Percentiles rank a stretch among this genome's conserved stretches.
Evolutionary conservation across 2,113 vertebrate species (phyloP).

Genomic region (Dissostichus mawsoni): DNA sequence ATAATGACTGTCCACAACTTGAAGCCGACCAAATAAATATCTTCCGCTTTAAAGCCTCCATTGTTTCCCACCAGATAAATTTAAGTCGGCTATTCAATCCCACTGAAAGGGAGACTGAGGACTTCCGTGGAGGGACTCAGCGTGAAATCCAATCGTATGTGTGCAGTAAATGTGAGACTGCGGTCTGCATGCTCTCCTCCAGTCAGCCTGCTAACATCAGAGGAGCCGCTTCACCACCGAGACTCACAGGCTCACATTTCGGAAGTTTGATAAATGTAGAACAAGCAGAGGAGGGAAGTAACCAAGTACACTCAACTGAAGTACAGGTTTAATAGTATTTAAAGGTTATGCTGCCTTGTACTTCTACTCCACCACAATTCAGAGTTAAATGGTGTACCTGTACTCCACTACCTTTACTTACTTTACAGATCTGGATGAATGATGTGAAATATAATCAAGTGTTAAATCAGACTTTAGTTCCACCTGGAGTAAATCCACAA

Average conservation of each 20-base stretch:
- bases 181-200: slow-evolving; percentile 63
- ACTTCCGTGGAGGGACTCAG: slow-evolving; percentile 63
- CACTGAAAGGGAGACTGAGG: slow-evolving; percentile 33
- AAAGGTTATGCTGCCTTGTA: too few species aligned
- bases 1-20: slow-evolving; percentile 25
- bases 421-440: too few species aligned
- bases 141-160: slow-evolving; percentile 73
- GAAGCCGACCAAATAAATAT: slow-evolving; percentile 56
- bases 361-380: too few species aligned
- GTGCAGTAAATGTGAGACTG: slow-evolving; percentile 64
- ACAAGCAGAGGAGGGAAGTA: too few species aligned
- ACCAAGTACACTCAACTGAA: too few species aligned
- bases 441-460: too few species aligned
- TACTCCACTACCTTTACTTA: too few species aligned
- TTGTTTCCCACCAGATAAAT: slow-evolving; percentile 62
- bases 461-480: too few species aligned
- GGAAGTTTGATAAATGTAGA: slow-evolving; percentile 3
- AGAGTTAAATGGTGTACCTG: too few species aligned
- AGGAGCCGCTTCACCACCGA: not conserved
- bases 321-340: too few species aligned
- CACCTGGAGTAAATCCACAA: too few species aligned
- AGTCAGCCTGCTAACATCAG: slow-evolving; percentile 59
- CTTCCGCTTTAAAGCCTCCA: slow-evolving; percentile 32
- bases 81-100: slow-evolving; percentile 53
- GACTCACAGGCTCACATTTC: slow-evolving; percentile 9